phyloP scores from a whole-genome alignment of 2,888 invertebrate genomes.

The Cyclophora punctaria region DNA sequence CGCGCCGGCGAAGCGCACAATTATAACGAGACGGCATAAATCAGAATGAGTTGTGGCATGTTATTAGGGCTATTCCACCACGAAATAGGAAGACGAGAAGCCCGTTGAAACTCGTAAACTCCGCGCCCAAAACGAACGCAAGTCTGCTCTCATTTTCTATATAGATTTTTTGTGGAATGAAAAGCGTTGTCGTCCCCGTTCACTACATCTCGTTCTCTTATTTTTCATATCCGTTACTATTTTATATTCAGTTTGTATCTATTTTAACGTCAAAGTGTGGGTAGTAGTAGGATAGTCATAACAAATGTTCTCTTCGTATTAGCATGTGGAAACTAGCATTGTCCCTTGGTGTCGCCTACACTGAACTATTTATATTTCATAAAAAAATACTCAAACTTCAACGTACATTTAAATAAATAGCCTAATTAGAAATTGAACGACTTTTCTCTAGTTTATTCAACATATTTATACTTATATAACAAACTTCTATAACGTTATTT shows the following conservation, averaged over 20 bases:
- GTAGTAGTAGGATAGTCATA: too few relatives aligned
- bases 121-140: constrained; percentile 26
- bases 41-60: constrained; percentile 74
- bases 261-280: neutral
- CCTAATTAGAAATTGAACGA: too few relatives aligned
- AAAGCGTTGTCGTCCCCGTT: constrained; percentile 18
- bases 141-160: constrained; percentile 34
- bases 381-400: too few relatives aligned
- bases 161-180: constrained; percentile 30
- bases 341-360: too few relatives aligned
- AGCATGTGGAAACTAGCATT: too few relatives aligned
- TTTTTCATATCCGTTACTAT: constrained; percentile 4
- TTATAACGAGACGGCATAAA: constrained; percentile 74
- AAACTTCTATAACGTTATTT: too few relatives aligned
- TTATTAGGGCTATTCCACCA: constrained; percentile 69
- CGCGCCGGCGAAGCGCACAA: constrained; percentile 68
- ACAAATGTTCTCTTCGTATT: too few relatives aligned
- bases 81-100: constrained; percentile 59
- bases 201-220: constrained; percentile 26
- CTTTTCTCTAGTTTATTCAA: too few relatives aligned
- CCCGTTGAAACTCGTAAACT: constrained; percentile 54
- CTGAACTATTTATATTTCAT: too few relatives aligned
- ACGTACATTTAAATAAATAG: too few relatives aligned
- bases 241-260: neutral
- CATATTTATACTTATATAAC: too few relatives aligned